phyloP scores from a whole-genome alignment of 2,113 vertebrate species.

The Haemorhous mexicanus region DNA sequence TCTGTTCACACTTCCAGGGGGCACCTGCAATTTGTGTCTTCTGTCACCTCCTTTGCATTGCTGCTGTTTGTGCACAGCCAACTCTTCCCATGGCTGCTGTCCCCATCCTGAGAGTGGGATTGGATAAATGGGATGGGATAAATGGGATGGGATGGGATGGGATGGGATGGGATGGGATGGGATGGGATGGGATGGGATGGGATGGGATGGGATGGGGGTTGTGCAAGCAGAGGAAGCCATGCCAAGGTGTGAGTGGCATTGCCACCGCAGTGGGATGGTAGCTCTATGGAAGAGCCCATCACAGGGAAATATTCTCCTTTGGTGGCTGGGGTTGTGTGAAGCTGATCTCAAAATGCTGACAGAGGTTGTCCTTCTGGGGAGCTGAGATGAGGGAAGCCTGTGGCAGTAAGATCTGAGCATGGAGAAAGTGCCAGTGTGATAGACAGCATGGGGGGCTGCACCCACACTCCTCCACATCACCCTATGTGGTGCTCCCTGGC shows the following conservation, averaged over 20 bases:
- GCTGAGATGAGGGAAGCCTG: not conserved
- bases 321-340: not conserved
- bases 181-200: not conserved
- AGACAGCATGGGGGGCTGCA: not conserved
- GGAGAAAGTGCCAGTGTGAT: not conserved
- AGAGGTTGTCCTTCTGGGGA: not conserved
- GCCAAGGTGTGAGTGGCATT: not conserved
- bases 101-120: not conserved
- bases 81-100: not conserved
- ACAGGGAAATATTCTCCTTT: not conserved
- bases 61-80: not conserved
- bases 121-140: not conserved
- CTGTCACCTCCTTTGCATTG: not conserved
- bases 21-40: not conserved
- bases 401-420: not conserved
- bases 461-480: accelerated
- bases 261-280: not conserved
- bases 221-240: not conserved
- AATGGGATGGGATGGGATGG: not conserved
- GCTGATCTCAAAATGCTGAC: not conserved
- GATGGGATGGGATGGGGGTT: not conserved
- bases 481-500: accelerated
- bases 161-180: not conserved
- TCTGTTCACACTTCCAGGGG: not conserved
- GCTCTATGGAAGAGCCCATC: not conserved